Base-by-base conservation (phyloP, 1,140 invertebrate species). In the Bradysia coprophila region DNA sequence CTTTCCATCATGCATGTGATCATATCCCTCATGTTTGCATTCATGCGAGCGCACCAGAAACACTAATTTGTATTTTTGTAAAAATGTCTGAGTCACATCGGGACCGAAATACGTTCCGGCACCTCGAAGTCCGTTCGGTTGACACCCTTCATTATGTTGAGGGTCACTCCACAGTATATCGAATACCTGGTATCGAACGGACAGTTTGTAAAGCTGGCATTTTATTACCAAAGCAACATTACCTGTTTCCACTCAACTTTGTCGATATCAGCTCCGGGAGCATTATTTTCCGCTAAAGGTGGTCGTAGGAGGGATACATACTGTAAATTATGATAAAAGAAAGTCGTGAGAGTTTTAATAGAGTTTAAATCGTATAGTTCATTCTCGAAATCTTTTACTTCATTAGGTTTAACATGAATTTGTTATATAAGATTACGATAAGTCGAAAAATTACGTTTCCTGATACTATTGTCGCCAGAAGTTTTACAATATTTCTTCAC, bases 101-200 rank as follows among this genome's bases (percentile, higher is more conserved):
- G 86, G 80, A 1, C 90, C 90, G 57, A 91, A 94, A 57, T 88
- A 91, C 4, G 79, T 81, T 1, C 90, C 90, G 13, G 88, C 88
- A 2, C 90, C 90, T 5, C 90, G 70, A 36, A 90, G 71, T 8
- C 72, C 74, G 57, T 93, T 94, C 0, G 84, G 79, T 18, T 73
- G 69, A 52, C 84, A 89, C 1, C 69, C 79, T 23, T 73, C 73
- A 2, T 55, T 68, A 8, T 71, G 64, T 57, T 84, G 76, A 0
- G 90, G 89, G 63, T 94, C 89, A 52, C 85, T 90, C 89, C 89
- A 93, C 40, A 93, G 63, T 13, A 93, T 72, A 58, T 93, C 89
- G 45, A 92, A 76, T 1, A 91, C 73, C 84, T 90, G 50, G 2
- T 61, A 38, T 34, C n/a, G 20, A 38, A 34, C 22, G 34, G 19